Evolutionary conservation across 2,113 vertebrate genomes (phyloP).

Genomic region (Lethenteron reissneri): DNA sequence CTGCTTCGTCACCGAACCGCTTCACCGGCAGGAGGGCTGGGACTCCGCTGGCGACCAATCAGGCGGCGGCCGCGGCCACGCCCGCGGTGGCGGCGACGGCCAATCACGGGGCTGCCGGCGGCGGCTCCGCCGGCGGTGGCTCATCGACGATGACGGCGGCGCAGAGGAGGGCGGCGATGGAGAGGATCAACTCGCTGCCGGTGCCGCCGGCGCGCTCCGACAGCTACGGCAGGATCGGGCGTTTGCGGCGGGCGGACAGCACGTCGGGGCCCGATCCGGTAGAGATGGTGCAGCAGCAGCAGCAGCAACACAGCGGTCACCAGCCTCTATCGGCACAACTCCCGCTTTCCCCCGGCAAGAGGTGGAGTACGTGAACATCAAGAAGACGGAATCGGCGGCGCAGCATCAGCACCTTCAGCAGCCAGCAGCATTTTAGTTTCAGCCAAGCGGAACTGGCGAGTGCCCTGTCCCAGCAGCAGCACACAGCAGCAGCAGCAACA

Average conservation of each 20-base stretch:
- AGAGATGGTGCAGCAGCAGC: slow-evolving; percentile 1
- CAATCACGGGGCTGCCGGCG: too few species aligned
- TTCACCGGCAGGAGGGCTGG: too few species aligned
- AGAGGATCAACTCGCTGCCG: slow-evolving; percentile 3
- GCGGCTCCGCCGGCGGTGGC: too few species aligned
- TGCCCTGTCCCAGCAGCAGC: neutral
- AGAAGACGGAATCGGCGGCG: too few species aligned
- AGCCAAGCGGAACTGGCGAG: neutral
- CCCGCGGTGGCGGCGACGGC: too few species aligned
- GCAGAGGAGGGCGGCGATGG: neutral
- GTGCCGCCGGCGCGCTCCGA: neutral
- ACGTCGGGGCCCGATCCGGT: neutral
- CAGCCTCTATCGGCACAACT: slow-evolving; percentile 1
- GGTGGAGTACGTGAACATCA: too few species aligned
- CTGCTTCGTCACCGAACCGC: too few species aligned
- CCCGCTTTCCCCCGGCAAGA: neutral
- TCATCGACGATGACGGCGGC: too few species aligned
- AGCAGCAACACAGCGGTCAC: slow-evolving; percentile 2
- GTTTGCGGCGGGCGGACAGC: slow-evolving; percentile 1
- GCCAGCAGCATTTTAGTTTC: neutral
- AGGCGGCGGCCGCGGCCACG: too few species aligned
- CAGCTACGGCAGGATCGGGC: neutral
- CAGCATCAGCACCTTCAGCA: slow-evolving; percentile 1
- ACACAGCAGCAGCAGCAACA: too few species aligned
- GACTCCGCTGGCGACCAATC: too few species aligned